Percentiles rank a stretch among this genome's conserved stretches.
phyloP scores from a whole-genome alignment of 2,113 vertebrate species.

The Lates calcarifer region DNA sequence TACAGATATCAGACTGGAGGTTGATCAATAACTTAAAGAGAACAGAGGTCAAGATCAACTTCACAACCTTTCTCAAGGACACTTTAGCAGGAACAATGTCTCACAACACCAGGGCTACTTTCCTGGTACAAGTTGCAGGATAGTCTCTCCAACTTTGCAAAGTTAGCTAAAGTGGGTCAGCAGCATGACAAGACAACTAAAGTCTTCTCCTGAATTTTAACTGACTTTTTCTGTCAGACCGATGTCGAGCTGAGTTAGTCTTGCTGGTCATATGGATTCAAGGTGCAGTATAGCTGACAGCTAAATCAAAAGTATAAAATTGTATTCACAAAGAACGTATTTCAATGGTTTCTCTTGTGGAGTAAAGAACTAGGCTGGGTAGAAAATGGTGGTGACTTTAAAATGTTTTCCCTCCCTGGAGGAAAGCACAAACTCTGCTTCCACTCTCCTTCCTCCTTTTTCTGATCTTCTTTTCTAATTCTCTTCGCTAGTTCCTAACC shows the following conservation, averaged over 20 bases:
- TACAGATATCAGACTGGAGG: neutral
- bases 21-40: neutral
- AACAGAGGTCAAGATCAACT: neutral
- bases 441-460: neutral
- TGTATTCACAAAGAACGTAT: neutral
- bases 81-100: neutral
- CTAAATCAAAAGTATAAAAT: neutral
- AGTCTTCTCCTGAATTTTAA: neutral
- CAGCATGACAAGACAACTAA: neutral
- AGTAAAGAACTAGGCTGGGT: neutral
- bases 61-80: neutral
- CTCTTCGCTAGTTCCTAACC: too few species aligned
- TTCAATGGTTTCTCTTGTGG: neutral
- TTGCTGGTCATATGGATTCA: neutral
- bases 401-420: conserved; percentile 1
- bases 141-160: neutral
- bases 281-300: neutral
- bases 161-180: neutral
- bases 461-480: neutral
- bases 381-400: too few species aligned
- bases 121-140: neutral
- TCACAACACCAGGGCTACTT: neutral
- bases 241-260: neutral
- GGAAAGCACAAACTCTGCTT: neutral
- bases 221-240: neutral